A percentile compares a stretch with the other conserved stretches of the same genome.
Conservation (phyloP, 2,797 vertebrate genomes). For the Vultur gryphus region DNA sequence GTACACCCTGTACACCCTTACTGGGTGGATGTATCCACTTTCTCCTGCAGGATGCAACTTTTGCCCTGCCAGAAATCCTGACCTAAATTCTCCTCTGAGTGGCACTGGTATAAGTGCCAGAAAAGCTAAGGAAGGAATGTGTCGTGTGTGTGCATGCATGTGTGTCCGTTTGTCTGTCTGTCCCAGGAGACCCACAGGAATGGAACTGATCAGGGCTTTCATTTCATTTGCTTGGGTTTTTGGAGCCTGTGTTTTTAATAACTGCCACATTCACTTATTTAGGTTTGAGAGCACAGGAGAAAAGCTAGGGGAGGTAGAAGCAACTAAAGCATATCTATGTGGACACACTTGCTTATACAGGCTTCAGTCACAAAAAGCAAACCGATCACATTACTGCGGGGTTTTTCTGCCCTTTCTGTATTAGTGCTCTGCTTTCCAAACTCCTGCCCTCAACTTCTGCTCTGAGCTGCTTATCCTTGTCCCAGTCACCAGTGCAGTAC, state of each 20-base stretch:
- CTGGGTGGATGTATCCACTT: background rate
- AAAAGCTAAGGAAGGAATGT: background rate
- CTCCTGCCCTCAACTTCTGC: background rate
- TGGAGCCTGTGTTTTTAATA: background rate
- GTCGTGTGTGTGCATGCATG: background rate
- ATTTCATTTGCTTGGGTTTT: background rate
- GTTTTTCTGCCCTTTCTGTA: background rate
- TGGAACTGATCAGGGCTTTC: background rate
- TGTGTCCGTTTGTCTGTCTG: background rate
- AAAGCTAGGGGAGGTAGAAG: background rate
- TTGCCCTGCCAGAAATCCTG: background rate
- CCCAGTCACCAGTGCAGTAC: background rate
- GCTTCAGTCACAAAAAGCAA: background rate
- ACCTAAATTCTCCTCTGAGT: conserved; percentile 1
- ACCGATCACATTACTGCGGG: background rate
- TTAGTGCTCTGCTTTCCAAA: background rate
- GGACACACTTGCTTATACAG: background rate
- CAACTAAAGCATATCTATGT: background rate
- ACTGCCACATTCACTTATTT: background rate
- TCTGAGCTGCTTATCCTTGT: background rate
- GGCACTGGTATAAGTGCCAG: background rate
- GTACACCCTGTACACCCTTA: background rate
- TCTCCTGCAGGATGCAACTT: background rate
- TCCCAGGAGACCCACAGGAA: background rate
- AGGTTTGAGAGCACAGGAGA: background rate